Conservation (phyloP, 2,888 invertebrate species). For the Shargacucullia verbasci region DNA sequence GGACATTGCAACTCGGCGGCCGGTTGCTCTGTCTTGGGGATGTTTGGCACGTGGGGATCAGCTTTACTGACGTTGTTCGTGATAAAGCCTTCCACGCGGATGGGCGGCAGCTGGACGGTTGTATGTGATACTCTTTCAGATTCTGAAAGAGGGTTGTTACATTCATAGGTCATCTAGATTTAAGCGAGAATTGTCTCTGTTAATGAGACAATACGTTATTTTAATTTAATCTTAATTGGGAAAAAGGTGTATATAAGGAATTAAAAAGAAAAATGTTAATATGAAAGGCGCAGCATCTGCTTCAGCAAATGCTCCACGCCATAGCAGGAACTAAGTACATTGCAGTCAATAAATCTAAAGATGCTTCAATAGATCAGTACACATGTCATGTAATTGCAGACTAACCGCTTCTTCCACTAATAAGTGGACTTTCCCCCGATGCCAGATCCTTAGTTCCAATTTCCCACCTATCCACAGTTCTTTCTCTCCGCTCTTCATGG, state of each 20-base stretch:
- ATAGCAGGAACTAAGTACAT: too few relatives aligned
- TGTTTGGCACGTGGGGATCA: conserved; percentile 20
- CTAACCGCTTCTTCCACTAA: conserved; percentile 71
- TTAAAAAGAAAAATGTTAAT: too few relatives aligned
- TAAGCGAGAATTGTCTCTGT: too few relatives aligned
- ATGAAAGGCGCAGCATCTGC: too few relatives aligned
- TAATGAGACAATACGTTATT: too few relatives aligned
- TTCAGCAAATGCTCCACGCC: too few relatives aligned
- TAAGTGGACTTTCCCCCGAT: conserved; percentile 74
- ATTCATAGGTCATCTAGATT: too few relatives aligned
- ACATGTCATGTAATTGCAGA: neutral
- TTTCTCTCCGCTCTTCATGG: conserved; percentile 58
- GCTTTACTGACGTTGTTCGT: conserved; percentile 48
- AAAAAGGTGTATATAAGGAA: too few relatives aligned
- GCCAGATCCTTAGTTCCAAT: conserved; percentile 68
- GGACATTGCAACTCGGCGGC: conserved; percentile 34
- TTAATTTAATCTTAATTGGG: too few relatives aligned
- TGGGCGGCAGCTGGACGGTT: conserved; percentile 72
- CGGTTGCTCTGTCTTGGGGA: conserved; percentile 14
- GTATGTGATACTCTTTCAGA: conserved; percentile 25
- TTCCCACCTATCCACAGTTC: conserved; percentile 69
- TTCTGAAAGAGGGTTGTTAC: neutral
- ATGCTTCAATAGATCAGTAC: too few relatives aligned
- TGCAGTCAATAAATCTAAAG: too few relatives aligned
- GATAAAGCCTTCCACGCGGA: conserved; percentile 66